A percentile compares a stretch with the other conserved stretches of the same genome.
Conservation (phyloP, 1,140 invertebrate species). For the Augochlora pura region DNA sequence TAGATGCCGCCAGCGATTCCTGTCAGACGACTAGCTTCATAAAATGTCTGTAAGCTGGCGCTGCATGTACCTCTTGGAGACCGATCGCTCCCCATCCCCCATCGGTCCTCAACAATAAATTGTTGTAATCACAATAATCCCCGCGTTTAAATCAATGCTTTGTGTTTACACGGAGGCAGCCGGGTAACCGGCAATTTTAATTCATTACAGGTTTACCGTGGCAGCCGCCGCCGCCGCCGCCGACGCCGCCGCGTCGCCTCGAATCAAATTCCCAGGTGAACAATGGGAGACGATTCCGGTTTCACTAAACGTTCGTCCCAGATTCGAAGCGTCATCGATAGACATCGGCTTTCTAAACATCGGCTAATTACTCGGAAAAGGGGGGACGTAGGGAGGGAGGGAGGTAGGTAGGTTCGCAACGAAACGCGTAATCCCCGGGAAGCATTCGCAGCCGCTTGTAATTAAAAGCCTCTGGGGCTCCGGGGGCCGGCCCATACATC, state of each 20-base stretch:
- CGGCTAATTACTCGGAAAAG: constrained; percentile 36
- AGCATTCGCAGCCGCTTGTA: constrained; percentile 33
- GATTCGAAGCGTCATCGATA: constrained; percentile 26
- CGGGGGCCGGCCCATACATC: constrained; percentile 11
- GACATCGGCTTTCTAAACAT: constrained; percentile 33
- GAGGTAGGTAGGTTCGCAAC: background rate
- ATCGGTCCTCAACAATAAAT: constrained; percentile 68
- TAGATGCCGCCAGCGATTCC: constrained; percentile 32
- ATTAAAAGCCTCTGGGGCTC: constrained; percentile 49
- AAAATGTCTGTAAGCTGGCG: constrained; percentile 28
- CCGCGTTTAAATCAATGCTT: constrained; percentile 65
- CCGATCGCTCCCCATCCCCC: background rate
- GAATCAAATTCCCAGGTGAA: constrained; percentile 59
- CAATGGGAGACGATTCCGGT: constrained; percentile 3
- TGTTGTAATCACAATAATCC: constrained; percentile 76
- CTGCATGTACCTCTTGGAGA: constrained; percentile 6
- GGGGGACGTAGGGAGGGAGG: too few relatives aligned
- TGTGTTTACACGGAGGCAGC: constrained; percentile 64
- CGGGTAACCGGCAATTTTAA: constrained; percentile 67
- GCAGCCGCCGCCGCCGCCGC: constrained; percentile 52
- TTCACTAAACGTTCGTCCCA: background rate
- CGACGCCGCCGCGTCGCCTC: constrained; percentile 39
- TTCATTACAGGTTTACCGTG: constrained; percentile 62
- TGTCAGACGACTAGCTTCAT: background rate
- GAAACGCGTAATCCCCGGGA: constrained; percentile 24